phyloP scores from a whole-genome alignment of 1,140 invertebrate species.

The Phocides pigmalion region DNA sequence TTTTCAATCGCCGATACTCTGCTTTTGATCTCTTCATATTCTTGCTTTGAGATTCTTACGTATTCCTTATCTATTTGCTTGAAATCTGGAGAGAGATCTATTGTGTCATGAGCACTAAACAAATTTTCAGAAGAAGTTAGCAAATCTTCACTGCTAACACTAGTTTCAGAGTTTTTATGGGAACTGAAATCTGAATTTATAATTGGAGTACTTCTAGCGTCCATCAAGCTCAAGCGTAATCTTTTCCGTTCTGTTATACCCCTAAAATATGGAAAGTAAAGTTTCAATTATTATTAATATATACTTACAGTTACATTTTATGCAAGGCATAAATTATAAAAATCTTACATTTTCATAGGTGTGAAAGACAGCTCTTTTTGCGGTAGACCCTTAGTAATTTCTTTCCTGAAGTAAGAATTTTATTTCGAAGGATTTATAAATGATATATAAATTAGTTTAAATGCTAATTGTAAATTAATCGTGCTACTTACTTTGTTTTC shows the following conservation, averaged over 20 bases:
- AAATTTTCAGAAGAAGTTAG: slow-evolving; percentile 76
- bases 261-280: slow-evolving; percentile 54
- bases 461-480: too few relatives aligned
- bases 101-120: slow-evolving; percentile 72
- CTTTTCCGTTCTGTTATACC: slow-evolving; percentile 74
- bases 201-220: slow-evolving; percentile 65
- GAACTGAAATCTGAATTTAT: slow-evolving; percentile 63
- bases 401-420: slow-evolving; percentile 77
- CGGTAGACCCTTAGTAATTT: slow-evolving; percentile 77
- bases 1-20: slow-evolving; percentile 88
- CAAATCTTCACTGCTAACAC: slow-evolving; percentile 71
- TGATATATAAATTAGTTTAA: too few relatives aligned
- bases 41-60: slow-evolving; percentile 87
- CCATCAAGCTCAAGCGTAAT: slow-evolving; percentile 71
- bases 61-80: slow-evolving; percentile 84
- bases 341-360: slow-evolving; percentile 75
- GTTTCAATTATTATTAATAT: too few relatives aligned
- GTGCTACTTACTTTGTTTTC: slow-evolving; percentile 87
- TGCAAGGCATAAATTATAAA: not conserved
- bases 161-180: slow-evolving; percentile 74
- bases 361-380: slow-evolving; percentile 75
- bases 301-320: too few relatives aligned
- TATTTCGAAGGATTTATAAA: too few relatives aligned
- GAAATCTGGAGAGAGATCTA: slow-evolving; percentile 74
- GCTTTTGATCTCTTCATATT: slow-evolving; percentile 90